Evolutionary conservation across 2,113 vertebrate genomes (phyloP), one percentile per base, ranked within the genome.

Genomic region (Vidua macroura): DNA sequence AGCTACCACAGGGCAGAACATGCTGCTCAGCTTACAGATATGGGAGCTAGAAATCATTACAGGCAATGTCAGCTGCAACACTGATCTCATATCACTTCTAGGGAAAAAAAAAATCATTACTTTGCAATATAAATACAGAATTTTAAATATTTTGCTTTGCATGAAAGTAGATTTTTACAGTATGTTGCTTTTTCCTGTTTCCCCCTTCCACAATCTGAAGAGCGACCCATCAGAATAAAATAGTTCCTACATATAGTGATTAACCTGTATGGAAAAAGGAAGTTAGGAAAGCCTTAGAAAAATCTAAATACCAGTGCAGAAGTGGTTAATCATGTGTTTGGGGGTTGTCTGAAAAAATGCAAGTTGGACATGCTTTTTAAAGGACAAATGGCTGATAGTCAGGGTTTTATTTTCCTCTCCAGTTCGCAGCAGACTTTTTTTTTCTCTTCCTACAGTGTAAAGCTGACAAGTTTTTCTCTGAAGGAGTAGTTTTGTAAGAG

Each of bases 21-120:
- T 96, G 96, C 94, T 97, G 88, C 94, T 97, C 97, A 90, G 97
- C 95, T 97, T 90, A 96, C 95, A 97, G 75, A 83, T 59, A 86
- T 37, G 92, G 91, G 91, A 93, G 88, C 87, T 90, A 83, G 93
- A 97, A 98, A 98, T 98, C 98, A 97, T 98, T 98, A 97, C 79
- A 55, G 93, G 88, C 94, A 97, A 31, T 97, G 97, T 98, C 98
- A 98, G 97, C 98, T 98, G 97, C 98, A 98, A 98, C 97, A 98
- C 96, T 97, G 98, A 97, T 96, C 95, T 98, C 97, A 98, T 95
- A 96, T 98, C 97, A 97, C 97, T 98, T 97, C 97, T 89, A 97
- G 97, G 97, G 6, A 79, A 97, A 98, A 59, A 59, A 72, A 77
- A n/a, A 37, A 39, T 64, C 53, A 64, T 63, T 80, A 37, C 94